Conservation (phyloP, 2,888 invertebrate genomes). For the Cylloceria caligata region DNA sequence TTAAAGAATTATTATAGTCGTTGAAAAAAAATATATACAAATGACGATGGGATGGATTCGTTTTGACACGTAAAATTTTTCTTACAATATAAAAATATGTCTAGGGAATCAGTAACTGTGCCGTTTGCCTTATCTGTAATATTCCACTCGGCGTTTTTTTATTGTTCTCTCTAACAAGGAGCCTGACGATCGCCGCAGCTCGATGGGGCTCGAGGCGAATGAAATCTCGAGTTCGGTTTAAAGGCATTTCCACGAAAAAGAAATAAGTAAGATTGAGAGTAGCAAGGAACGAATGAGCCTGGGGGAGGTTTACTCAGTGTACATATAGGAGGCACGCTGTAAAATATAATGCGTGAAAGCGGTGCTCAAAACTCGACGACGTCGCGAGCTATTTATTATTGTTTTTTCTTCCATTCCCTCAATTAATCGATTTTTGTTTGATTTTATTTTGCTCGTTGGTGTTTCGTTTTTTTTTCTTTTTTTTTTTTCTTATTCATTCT, state of each 20-base stretch:
- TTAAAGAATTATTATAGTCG: background rate
- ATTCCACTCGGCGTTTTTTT: conserved; percentile 21
- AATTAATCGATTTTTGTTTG: conserved; percentile 34
- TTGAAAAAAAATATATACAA: background rate
- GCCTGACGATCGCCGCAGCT: background rate
- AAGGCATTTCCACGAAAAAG: conserved; percentile 21
- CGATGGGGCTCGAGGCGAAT: conserved; percentile 8
- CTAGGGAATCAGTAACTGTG: conserved; percentile 10
- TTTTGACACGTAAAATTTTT: background rate
- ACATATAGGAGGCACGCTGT: conserved; percentile 46
- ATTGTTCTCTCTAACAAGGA: conserved; percentile 1
- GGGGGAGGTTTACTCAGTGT: conserved; percentile 39
- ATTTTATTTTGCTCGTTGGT: conserved; percentile 57
- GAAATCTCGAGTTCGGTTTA: background rate
- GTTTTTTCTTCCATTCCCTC: conserved; percentile 30
- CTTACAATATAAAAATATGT: background rate
- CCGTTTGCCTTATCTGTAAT: conserved; percentile 25
- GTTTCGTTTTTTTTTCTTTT: conserved; percentile 36
- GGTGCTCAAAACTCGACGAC: conserved; percentile 65
- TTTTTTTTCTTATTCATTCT: conserved; percentile 32
- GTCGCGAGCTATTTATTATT: conserved; percentile 55
- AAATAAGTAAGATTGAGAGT: conserved; percentile 26
- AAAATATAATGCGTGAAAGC: conserved; percentile 38
- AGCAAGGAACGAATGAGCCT: conserved; percentile 15
- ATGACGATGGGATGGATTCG: background rate